Conservation (phyloP, 2,113 vertebrate species). For the Myotis yumanensis region DNA sequence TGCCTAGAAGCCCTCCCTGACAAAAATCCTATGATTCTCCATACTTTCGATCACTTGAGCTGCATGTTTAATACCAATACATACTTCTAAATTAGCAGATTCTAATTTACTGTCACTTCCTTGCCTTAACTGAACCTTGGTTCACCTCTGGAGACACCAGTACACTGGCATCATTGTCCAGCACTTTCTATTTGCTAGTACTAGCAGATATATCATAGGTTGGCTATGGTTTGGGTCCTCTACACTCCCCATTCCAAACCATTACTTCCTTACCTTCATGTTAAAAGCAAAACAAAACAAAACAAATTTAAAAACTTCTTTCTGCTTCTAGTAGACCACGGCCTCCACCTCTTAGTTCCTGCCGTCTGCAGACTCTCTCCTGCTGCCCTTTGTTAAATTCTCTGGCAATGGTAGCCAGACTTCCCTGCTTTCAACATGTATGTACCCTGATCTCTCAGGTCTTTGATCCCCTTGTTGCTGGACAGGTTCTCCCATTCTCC, state of each 20-base stretch:
- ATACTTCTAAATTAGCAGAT: not conserved
- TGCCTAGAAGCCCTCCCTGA: not conserved
- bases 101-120: not conserved
- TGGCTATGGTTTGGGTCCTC: not conserved
- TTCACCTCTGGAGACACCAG: not conserved
- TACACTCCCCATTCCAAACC: not conserved
- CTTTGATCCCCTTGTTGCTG: not conserved
- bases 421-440: not conserved
- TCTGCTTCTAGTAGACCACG: not conserved
- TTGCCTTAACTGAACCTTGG: not conserved
- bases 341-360: not conserved
- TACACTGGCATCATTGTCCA: not conserved
- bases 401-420: not conserved
- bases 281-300: not conserved
- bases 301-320: not conserved
- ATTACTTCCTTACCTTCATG: not conserved
- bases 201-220: rapidly evolving
- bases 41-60: not conserved
- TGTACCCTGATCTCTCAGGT: not conserved
- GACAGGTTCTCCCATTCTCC: not conserved
- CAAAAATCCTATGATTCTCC: not conserved
- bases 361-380: not conserved
- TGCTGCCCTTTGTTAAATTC: not conserved
- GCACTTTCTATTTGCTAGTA: not conserved
- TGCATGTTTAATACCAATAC: not conserved